These are phyloP conservation scores for Castor canadensis DNA, from an alignment of 2,113 vertebrate genomes.

Conservation along the genomic window DNA sequence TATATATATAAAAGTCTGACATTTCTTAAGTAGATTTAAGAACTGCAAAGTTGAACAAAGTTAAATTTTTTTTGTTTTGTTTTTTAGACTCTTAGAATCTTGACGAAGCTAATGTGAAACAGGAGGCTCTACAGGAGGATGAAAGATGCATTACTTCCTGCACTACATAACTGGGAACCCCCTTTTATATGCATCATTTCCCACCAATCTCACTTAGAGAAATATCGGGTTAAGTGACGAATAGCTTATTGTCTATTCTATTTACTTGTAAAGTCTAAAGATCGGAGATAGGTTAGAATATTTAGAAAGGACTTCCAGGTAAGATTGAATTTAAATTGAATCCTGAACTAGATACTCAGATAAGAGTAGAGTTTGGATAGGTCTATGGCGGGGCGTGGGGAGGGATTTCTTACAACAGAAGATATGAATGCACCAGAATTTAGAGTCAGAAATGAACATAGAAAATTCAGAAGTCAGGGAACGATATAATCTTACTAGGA, in stretches of 20 bases:
- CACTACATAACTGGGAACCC: not conserved
- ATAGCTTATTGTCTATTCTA: not conserved
- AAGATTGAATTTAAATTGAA: conserved; percentile 4
- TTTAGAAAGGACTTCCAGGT: not conserved
- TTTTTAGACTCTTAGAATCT: not conserved
- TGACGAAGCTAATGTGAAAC: not conserved
- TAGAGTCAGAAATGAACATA: not conserved
- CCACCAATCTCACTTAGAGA: not conserved
- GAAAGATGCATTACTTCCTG: not conserved
- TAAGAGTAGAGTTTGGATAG: not conserved
- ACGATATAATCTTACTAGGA: not conserved
- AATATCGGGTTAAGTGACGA: not conserved
- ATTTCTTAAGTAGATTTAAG: not conserved
- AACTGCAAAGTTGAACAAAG: not conserved
- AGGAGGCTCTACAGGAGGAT: not conserved
- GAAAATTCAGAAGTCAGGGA: not conserved
- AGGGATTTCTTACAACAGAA: not conserved
- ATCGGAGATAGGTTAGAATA: not conserved
- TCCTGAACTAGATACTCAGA: not conserved
- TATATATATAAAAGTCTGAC: not conserved
- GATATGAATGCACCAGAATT: not conserved
- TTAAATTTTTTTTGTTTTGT: not conserved
- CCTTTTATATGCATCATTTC: not conserved
- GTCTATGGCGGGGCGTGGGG: not conserved
- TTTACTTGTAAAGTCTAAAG: not conserved